Evolutionary conservation across 2,888 invertebrate genomes (phyloP), one percentile per base, ranked within the genome.

Genomic region (Dendrolimus pini): DNA sequence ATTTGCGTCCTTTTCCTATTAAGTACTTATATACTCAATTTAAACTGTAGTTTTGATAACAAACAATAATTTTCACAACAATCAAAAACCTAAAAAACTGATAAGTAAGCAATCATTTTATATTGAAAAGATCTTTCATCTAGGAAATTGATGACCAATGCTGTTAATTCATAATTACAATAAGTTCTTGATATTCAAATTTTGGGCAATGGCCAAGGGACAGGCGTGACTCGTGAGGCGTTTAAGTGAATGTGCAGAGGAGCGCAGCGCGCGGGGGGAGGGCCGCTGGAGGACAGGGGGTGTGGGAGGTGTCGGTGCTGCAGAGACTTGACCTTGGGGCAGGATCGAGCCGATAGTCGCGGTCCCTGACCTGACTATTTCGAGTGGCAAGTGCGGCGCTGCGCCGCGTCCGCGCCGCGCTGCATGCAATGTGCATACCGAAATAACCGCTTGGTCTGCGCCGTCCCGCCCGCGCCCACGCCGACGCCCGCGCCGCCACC

Each of bases 291-390:
- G 65, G 61, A 65, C 60, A 55, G 65, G 65, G 65, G 68, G 66
- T 66, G 72, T 69, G 72, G 71, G 72, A 71, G 70, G 69, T 72
- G 71, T 67, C 67, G 63, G 67, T 67, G 79, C 75, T 80, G 80
- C 82, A 78, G 78, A 83, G 85, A 80, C 87, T 88, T 89, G 90
- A 89, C 89, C 89, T 90, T 90, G 89, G 85, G 88, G 87, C 84
- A 89, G 89, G 89, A 87, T 89, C 83, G 88, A 82, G 80, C 78
- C 85, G 81, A 79, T 72, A 80, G 77, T 82, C 79, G 87, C 89
- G 89, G 89, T 89, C 89, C 89, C 89, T 89, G 89, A 89, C 89
- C 89, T 89, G 89, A 86, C 89, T 89, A 89, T 89, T 89, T 89
- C 87, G 81, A 89, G 89, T 89, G 85, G 90, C 89, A 88, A 89